Evolutionary conservation across 1,140 invertebrate species (phyloP), one percentile per base, ranked within the genome.

Genomic region (Habropoda laboriosa): DNA sequence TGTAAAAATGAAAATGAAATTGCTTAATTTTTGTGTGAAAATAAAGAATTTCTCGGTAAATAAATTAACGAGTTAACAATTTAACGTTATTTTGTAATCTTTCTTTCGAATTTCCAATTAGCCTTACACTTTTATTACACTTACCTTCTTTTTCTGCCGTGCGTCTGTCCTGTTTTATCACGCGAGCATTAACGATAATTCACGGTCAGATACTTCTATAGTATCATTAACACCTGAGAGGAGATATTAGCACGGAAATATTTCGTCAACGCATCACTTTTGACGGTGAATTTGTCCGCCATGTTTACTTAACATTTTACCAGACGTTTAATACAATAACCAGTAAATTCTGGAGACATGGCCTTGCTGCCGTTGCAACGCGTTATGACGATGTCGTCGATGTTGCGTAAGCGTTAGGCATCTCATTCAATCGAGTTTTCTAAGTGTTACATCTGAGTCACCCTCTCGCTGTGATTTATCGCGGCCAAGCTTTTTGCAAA

Each of bases 391-490:
- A 42, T 38, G 27, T 40, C 47, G 47, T 58, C 32, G 42, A 18
- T 16, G 60, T 79, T 79, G 42, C 77, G 77, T 74, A 79, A 79
- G 60, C 70, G 38, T 55, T 18, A 66, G 70, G 51, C 60, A 79
- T 79, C 68, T 79, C 77, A 74, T 79, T 79, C 58, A 79, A 79
- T 66, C 58, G 77, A 16, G 60, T 72, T 79, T 51, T 53, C 51
- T 18, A 68, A 72, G 64, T 72, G 67, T 72, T 57, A 72, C 35
- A 63, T 68, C 53, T 60, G 76, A 61, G 55, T 72, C 75, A 70
- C 40, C 42, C 27, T 77, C 40, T 18, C 55, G 6, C 55, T 3
- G 24, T 58, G 55, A 70, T 67, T 75, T 75, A 75, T 45, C 1
- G 18, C 27, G 38, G 12, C 55, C 61, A 38, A 49, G 18, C 72